Conservation (phyloP, 1,140 invertebrate genomes). For the Hesperophylax magnus region DNA sequence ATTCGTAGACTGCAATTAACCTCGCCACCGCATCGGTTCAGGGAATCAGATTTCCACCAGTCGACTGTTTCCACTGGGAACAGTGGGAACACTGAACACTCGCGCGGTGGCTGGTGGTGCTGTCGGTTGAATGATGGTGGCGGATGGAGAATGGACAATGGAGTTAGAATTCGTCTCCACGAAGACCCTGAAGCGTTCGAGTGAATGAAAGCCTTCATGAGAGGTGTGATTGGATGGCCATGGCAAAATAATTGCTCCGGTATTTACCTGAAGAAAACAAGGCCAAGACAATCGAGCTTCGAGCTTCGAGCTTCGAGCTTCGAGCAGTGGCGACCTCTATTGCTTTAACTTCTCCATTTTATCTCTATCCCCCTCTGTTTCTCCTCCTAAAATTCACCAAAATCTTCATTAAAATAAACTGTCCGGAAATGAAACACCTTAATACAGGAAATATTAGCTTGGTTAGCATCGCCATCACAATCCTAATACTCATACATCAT, state of each 20-base stretch:
- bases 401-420: slow-evolving; percentile 43
- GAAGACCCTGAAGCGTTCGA: neutral
- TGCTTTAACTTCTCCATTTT: slow-evolving; percentile 38
- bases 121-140: neutral
- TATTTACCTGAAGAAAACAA: slow-evolving; percentile 43
- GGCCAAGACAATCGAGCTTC: slow-evolving; percentile 41
- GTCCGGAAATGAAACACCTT: neutral
- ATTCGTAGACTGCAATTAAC: too few relatives aligned
- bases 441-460: too few relatives aligned
- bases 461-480: neutral
- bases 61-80: too few relatives aligned
- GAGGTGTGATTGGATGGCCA: slow-evolving; percentile 35
- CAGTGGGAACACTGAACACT: too few relatives aligned
- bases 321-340: slow-evolving; percentile 28
- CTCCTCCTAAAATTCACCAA: slow-evolving; percentile 41
- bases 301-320: slow-evolving; percentile 34
- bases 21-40: too few relatives aligned
- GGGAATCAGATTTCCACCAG: too few relatives aligned
- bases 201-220: slow-evolving; percentile 38
- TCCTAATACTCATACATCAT: neutral
- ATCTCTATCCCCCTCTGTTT: slow-evolving; percentile 30
- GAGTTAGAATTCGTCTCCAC: neutral
- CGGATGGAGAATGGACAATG: neutral
- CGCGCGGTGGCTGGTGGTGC: too few relatives aligned
- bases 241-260: slow-evolving; percentile 43